phyloP scores from a whole-genome alignment of 2,797 vertebrate genomes.

The Myripristis murdjan region DNA sequence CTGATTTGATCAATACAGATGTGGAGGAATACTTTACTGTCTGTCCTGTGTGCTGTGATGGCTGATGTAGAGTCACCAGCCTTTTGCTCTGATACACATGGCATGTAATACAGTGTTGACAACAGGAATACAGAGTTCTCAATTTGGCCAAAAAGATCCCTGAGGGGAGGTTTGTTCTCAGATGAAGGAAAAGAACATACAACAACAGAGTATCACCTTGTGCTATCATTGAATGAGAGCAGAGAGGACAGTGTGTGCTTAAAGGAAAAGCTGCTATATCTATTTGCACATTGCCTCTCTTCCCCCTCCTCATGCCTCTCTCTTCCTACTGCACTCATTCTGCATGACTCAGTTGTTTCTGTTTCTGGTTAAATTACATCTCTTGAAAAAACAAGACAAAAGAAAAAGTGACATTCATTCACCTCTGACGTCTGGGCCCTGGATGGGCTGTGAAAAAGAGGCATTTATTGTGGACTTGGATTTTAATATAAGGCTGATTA shows the following conservation, averaged over 20 bases:
- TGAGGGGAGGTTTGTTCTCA: slow-evolving; percentile 48
- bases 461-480: no score
- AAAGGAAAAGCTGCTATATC: slow-evolving; percentile 22
- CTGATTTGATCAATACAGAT: no score
- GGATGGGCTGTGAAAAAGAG: no score
- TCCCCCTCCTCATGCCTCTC: not conserved
- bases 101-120: slow-evolving; percentile 1
- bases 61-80: not conserved
- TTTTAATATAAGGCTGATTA: no score
- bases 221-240: slow-evolving; percentile 33
- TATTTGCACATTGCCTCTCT: slow-evolving; percentile 2
- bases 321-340: slow-evolving; percentile 34
- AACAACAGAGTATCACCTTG: slow-evolving; percentile 46
- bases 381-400: slow-evolving; percentile 30
- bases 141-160: slow-evolving; percentile 37
- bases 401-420: not conserved
- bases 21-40: not conserved
- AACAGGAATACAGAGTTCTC: slow-evolving; percentile 46
- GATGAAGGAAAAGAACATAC: slow-evolving; percentile 1
- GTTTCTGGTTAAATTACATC: slow-evolving; percentile 37
- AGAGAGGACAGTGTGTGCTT: slow-evolving; percentile 43
- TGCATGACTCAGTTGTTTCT: slow-evolving; percentile 59
- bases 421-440: no score
- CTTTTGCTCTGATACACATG: not conserved
- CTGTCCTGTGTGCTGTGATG: not conserved